Evolutionary conservation across 2,888 invertebrate genomes (phyloP).

Genomic region (Lottia scabra): DNA sequence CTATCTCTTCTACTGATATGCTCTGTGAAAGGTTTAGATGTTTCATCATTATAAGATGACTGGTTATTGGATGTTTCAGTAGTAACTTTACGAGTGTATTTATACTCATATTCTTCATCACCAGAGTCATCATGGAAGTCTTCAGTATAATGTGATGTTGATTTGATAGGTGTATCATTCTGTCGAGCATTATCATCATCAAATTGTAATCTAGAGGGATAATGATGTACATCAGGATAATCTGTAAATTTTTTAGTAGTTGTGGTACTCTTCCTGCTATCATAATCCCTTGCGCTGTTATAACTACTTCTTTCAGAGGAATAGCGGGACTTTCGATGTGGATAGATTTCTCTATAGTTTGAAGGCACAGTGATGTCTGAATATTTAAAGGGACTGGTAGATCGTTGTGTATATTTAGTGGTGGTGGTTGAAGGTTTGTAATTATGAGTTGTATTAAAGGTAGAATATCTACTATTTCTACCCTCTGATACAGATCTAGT

Average conservation of each 20-base stretch:
- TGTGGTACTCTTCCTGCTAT: background rate
- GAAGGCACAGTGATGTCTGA: slow-evolving; percentile 24
- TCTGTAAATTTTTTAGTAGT: slow-evolving; percentile 11
- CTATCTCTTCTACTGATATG: background rate
- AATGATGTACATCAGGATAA: slow-evolving; percentile 28
- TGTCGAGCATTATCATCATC: background rate
- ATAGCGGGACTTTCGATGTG: slow-evolving; percentile 47
- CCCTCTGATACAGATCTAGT: background rate
- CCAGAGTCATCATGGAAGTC: background rate
- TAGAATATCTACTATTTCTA: background rate
- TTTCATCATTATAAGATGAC: background rate
- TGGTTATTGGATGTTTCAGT: background rate
- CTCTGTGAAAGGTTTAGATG: background rate
- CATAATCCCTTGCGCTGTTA: background rate
- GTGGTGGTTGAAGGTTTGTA: background rate
- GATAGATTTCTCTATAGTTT: slow-evolving; percentile 51
- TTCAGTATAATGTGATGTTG: background rate
- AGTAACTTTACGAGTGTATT: background rate
- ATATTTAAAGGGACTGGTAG: slow-evolving; percentile 3
- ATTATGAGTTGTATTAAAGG: background rate
- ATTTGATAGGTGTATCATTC: background rate
- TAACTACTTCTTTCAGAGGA: background rate
- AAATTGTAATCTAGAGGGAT: slow-evolving; percentile 21
- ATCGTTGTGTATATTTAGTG: background rate
- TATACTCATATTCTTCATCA: background rate